Evolutionary conservation across 2,888 invertebrate species (phyloP), one percentile per base, ranked within the genome.

Genomic region (Drosophila niveifrons): DNA sequence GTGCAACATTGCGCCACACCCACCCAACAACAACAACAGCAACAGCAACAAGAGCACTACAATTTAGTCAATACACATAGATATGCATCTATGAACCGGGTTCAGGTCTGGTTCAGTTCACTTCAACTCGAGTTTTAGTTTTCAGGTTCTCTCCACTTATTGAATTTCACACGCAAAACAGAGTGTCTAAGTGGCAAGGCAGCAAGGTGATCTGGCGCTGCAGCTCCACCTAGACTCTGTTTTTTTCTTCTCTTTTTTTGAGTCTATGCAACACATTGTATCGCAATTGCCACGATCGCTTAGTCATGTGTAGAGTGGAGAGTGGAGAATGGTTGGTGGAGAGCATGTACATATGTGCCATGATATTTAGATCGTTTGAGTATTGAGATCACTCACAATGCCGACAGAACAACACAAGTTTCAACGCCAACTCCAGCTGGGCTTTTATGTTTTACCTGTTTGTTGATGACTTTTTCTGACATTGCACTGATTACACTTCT

Each of bases 161-260:
- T 88, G 84, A 88, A 84, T 87, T 84, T 84, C 83, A 84, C 89
- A 84, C 89, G 83, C 83, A 84, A 89, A 83, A 88, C 73, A 55
- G 80, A 85, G 88, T 85, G 79, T 75, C 75, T 77, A 78, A 76
- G 75, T 78, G 75, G 51, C 63, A 58, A 79, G 79, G 47, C 63
- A 55, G 75, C 75, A 78, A 75, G 75, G 70, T 83, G 84, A 83
- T 86, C 87, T 68, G 55, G 53, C 75, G 61, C 84, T 78, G 75
- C 85, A 88, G 61, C 87, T 78, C 78, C 85, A 86, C 66, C 80
- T 57, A 50, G 57, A 29, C 56, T 43, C 74, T 59, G 23, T 23
- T 23, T 23, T 23, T 23, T 23, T 23, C 23, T 23, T 23, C 23
- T 6, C 6, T 65, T 62, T 36, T 34, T 50, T 44, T 17, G 55